Evolutionary conservation across 2,113 vertebrate species (phyloP), one percentile per base, ranked within the genome.

Genomic region (Lepidothrix coronata): DNA sequence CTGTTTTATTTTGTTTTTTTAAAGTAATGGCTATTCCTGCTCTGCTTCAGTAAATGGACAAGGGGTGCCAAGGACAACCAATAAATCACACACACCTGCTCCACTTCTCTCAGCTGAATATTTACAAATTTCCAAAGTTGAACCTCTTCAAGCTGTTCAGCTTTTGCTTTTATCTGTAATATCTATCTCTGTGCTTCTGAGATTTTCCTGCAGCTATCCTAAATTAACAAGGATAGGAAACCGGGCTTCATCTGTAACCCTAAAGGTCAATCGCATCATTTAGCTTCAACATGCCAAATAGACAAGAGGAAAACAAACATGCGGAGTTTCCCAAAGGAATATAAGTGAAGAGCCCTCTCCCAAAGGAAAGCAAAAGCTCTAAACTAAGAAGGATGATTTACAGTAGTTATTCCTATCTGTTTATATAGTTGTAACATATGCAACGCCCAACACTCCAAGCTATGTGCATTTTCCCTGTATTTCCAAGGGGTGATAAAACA

Each of bases 181-280:
- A 79, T 72, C 73, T 49, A 23, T 8, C 63, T 71, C 72, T 62
- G 44, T 23, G 59, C 43, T 89, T 82, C 87, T 62, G 85, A 91
- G 74, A 70, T 76, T 82, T 94, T 68, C 55, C 74, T 79, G 71
- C 37, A 73, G 89, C 39, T 65, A 85, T 73, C 66, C 44, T 75
- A 78, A 82, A 85, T 67, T 89, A 94, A 85, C 1, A 3, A 75
- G 73, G 49, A 85, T 92, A 1, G 0, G 74, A 96, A 97, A 62
- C 25, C 3, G 27, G 74, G 74, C 51, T 89, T 87, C 41, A 54
- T 81, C 44, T 7, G 11, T 54, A 82, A 89, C 77, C 87, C 54
- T 65, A 46, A 93, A 94, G 89, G 95, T 91, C 89, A 85, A n/a
- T 61, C 78, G 74, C 78, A 66, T 94, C 44, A 83, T 95, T 96